Conservation (phyloP, 2,888 invertebrate species). For the Drosophila neoperkinsi region DNA sequence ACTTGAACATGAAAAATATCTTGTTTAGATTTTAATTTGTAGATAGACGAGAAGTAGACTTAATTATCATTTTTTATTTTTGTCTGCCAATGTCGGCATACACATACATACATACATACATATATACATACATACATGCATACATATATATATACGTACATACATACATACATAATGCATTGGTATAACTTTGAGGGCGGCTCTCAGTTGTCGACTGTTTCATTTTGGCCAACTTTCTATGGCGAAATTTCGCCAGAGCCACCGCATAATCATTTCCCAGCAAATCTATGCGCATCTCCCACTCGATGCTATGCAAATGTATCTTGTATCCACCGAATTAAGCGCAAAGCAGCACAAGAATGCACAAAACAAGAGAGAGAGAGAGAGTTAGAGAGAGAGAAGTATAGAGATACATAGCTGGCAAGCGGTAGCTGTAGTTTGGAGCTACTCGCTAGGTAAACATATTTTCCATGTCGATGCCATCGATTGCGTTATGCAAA, state of each 20-base stretch:
- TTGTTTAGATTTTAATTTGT: conserved; percentile 84
- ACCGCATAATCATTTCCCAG: conserved; percentile 77
- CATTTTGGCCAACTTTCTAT: conserved; percentile 73
- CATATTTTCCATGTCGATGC: conserved; percentile 84
- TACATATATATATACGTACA: too few species aligned
- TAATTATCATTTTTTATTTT: conserved; percentile 80
- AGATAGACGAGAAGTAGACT: conserved; percentile 83
- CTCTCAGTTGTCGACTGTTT: conserved; percentile 50
- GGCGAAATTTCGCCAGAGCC: conserved; percentile 59
- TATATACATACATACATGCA: conserved; percentile 19
- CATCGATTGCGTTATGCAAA: conserved; percentile 85
- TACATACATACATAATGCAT: conserved; percentile 64
- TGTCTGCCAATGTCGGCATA: conserved; percentile 40
- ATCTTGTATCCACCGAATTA: conserved; percentile 66
- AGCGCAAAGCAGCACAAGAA: conserved; percentile 57
- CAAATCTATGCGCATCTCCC: conserved; percentile 81
- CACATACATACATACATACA: conserved; percentile 24
- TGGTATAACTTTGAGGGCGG: conserved; percentile 66
- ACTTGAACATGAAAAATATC: conserved; percentile 82
- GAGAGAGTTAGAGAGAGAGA: conserved; percentile 5
- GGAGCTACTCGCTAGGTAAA: conserved; percentile 59
- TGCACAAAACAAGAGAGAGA: conserved; percentile 26
- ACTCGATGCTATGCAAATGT: conserved; percentile 71
- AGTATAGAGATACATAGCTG: conserved; percentile 10
- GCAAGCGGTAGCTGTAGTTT: conserved; percentile 46